Percentiles rank a stretch among this genome's conserved stretches.
Evolutionary conservation across 2,797 vertebrate genomes (phyloP).

Genomic region (Ispidina picta): DNA sequence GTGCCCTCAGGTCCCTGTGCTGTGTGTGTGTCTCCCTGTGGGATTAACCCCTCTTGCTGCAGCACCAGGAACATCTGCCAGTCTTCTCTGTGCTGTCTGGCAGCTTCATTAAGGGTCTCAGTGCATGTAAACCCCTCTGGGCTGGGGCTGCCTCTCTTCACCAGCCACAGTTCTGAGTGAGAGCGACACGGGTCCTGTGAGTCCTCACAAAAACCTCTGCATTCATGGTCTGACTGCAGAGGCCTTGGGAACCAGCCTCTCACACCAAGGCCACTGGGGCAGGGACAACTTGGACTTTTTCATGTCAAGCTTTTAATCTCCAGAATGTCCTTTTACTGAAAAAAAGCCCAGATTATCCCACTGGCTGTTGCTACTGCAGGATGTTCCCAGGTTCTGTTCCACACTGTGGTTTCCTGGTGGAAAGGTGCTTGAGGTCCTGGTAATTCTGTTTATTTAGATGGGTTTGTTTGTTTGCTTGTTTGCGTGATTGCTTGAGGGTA

Average conservation of each 20-base stretch:
- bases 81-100: constrained; percentile 15
- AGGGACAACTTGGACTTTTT: not conserved
- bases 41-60: constrained; percentile 3
- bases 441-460: not conserved
- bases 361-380: not conserved
- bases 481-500: not conserved
- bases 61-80: constrained; percentile 35
- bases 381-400: not conserved
- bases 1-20: not conserved
- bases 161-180: not conserved
- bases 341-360: not conserved
- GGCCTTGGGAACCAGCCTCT: not conserved
- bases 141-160: not conserved
- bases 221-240: not conserved
- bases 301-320: not conserved
- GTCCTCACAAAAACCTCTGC: not conserved
- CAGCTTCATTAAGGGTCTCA: constrained; percentile 42
- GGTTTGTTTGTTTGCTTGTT: accelerated
- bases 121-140: constrained; percentile 11
- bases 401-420: not conserved
- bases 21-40: not conserved
- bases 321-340: not conserved
- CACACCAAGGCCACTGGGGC: not conserved
- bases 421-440: not conserved
- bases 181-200: not conserved